Percentiles rank a stretch among this genome's conserved stretches.
phyloP scores from a whole-genome alignment of 1,140 invertebrate genomes.

The Diachasma alloeum region DNA sequence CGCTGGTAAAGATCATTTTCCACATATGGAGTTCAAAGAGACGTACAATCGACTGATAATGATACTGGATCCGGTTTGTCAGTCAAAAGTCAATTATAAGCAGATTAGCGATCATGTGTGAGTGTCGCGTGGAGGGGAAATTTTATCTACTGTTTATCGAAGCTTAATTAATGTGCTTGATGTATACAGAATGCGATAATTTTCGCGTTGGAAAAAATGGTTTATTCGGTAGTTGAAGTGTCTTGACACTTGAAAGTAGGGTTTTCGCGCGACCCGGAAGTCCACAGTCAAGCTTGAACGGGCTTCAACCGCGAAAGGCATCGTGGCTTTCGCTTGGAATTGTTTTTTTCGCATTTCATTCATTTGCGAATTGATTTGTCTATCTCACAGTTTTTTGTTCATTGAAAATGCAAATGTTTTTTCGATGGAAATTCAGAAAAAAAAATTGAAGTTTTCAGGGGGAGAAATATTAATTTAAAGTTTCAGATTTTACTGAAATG shows the following conservation, averaged over 20 bases:
- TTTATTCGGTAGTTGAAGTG: not conserved
- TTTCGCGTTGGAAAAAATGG: not conserved
- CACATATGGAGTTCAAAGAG: not conserved
- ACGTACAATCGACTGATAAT: not conserved
- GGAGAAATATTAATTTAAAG: no score
- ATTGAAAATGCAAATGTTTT: no score
- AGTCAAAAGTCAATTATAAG: conserved; percentile 11
- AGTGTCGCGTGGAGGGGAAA: not conserved
- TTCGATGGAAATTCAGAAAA: no score
- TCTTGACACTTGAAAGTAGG: not conserved
- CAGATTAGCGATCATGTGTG: not conserved
- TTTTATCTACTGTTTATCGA: not conserved
- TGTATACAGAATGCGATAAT: not conserved
- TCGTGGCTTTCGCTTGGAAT: not conserved
- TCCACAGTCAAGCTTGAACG: not conserved
- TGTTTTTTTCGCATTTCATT: not conserved
- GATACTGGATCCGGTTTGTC: not conserved
- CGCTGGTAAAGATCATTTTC: no score
- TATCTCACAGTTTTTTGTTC: no score
- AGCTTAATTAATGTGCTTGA: not conserved
- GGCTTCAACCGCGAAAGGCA: not conserved
- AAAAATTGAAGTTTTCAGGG: no score
- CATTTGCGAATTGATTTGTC: no score
- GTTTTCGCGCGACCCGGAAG: conserved; percentile 5
- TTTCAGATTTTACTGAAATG: no score